A percentile compares a stretch with the other conserved stretches of the same genome.
phyloP scores from a whole-genome alignment of 2,113 vertebrate genomes.

The Tamias sibiricus region DNA sequence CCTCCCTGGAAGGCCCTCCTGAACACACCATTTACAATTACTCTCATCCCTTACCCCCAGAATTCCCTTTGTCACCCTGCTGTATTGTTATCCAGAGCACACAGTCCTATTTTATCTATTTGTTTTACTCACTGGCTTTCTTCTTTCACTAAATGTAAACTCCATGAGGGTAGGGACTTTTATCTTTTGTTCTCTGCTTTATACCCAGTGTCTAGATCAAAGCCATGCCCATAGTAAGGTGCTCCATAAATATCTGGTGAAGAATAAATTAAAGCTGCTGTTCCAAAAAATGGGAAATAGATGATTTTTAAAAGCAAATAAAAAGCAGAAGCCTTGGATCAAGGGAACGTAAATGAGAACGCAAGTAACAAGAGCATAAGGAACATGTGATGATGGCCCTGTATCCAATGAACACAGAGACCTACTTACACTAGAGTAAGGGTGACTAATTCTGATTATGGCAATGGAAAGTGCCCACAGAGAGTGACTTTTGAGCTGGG shows the following conservation, averaged over 20 bases:
- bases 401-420: background rate
- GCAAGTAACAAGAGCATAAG: background rate
- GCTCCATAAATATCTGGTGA: background rate
- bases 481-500: background rate
- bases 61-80: background rate
- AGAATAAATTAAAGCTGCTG: background rate
- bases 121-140: background rate
- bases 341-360: background rate
- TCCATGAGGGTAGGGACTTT: background rate
- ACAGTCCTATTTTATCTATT: background rate
- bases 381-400: background rate
- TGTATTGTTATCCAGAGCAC: background rate
- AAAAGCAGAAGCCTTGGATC: background rate
- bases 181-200: background rate
- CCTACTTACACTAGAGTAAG: background rate
- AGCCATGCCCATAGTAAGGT: background rate
- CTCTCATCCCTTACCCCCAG: background rate
- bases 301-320: background rate
- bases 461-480: background rate
- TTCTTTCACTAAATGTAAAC: background rate
- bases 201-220: background rate
- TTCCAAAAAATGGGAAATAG: background rate
- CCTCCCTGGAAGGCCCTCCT: background rate
- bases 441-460: background rate
- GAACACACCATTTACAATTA: background rate